Conservation (phyloP, 2,888 invertebrate genomes). For the Tuta absoluta region DNA sequence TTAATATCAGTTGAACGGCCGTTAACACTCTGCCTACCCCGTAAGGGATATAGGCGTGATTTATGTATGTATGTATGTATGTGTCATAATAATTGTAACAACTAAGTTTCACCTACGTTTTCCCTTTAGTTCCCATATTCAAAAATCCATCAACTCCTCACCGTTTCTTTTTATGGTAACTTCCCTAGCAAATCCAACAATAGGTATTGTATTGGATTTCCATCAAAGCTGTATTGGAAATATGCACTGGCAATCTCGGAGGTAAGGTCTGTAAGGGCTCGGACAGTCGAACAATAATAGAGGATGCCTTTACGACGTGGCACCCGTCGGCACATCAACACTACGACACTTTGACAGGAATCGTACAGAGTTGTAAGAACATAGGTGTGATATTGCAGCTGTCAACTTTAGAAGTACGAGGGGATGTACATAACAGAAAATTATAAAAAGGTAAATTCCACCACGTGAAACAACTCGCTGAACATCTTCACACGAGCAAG, state of each 20-base stretch:
- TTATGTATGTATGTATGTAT: too few relatives aligned
- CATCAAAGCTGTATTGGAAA: slow-evolving; percentile 30
- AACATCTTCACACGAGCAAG: too few relatives aligned
- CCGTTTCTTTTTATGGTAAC: not conserved
- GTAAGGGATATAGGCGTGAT: too few relatives aligned
- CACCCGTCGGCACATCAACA: slow-evolving; percentile 73
- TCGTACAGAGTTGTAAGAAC: not conserved
- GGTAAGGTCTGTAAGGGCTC: slow-evolving; percentile 49
- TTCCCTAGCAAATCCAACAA: not conserved
- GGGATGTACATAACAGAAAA: too few relatives aligned
- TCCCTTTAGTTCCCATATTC: not conserved
- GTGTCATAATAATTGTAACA: not conserved
- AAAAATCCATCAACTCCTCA: not conserved
- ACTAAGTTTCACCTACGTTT: not conserved
- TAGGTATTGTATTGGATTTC: slow-evolving; percentile 10
- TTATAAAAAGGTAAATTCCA: not conserved
- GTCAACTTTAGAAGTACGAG: too few relatives aligned
- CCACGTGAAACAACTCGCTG: too few relatives aligned
- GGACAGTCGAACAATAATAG: slow-evolving; percentile 66
- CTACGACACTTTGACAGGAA: slow-evolving; percentile 42
- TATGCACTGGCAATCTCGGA: slow-evolving; percentile 44
- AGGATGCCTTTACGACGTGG: slow-evolving; percentile 72
- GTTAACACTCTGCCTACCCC: too few relatives aligned
- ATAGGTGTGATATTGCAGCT: not conserved
- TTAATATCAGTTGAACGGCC: too few relatives aligned